Base-by-base conservation (phyloP, 2,888 invertebrate genomes). In the Sepioteuthis lessoniana region DNA sequence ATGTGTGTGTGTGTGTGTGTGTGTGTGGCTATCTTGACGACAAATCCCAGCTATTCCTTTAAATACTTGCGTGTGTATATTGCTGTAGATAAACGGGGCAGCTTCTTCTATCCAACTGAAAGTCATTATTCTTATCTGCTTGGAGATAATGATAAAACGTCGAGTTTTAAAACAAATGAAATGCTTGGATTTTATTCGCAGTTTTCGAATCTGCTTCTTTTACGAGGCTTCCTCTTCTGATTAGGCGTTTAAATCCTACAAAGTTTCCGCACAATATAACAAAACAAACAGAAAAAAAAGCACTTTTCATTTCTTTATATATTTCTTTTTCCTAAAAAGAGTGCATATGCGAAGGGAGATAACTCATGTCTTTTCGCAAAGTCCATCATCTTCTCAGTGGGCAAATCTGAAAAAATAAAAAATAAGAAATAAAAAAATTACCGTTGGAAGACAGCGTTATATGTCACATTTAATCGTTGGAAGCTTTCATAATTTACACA, bases 111-210 rank as follows among this genome's bases (percentile, higher is more conserved):
- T 35, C 76, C n/a, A 76, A 76, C n/a, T 4, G 13, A 76, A 76
- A 76, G 76, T 76, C 76, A 76, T 76, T 76, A 76, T 76, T 35
- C 76, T 76, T 76, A 76, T 76, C 76, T 35, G n/a, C 42, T 7
- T 90, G 8, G 31, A 91, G 46, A 91, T 42, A 91, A 46, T 42
- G 46, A 91, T 91, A 91, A 46, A 91, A 42, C 42, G 91, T 42
- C 46, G 46, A 38, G 46, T 91, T 42, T 91, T 42, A 42, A 91
- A 91, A 91, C 46, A 91, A 91, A 91, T 13, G 46, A 91, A 91
- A 91, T 91, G 38, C 91, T 91, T 38, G 91, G 91, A 91, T 91
- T 91, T 38, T 42, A 46, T 38, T 90, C 35, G 19, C 25, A 37
- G 35, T 55, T 55, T 55, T 76, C 76, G 76, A 76, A 76, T 76